Evolutionary conservation across 2,113 vertebrate genomes (phyloP).

Genomic region (Pheucticus melanocephalus): DNA sequence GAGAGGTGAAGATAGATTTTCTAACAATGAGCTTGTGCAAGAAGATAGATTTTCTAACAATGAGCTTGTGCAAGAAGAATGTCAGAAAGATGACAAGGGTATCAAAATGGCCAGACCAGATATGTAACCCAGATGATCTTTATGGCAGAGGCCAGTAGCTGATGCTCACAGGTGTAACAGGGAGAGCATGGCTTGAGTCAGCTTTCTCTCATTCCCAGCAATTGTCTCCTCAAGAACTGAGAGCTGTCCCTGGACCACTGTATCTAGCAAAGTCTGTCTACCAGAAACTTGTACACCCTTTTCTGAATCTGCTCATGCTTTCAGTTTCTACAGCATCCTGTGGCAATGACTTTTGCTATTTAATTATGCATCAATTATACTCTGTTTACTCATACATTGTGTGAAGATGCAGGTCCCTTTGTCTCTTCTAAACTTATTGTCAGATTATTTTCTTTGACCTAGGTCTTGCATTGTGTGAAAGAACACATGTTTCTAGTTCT

Average conservation of each 20-base stretch:
- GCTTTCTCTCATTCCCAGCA: neutral
- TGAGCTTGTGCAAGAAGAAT: neutral
- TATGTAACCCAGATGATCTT: neutral
- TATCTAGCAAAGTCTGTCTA: neutral
- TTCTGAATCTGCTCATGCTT: neutral
- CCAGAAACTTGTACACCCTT: neutral
- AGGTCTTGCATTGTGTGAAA: neutral
- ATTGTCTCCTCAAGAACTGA: neutral
- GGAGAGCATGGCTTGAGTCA: neutral
- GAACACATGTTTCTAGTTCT: neutral
- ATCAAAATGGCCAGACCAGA: neutral
- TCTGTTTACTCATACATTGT: neutral
- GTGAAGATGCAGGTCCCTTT: neutral
- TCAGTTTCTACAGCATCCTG: neutral
- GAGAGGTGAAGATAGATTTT: neutral
- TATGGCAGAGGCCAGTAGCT: neutral
- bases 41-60: neutral
- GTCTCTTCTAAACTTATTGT: neutral
- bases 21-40: neutral
- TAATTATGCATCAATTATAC: slow-evolving; percentile 7
- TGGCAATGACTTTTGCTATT: neutral
- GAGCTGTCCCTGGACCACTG: neutral
- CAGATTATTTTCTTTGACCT: neutral
- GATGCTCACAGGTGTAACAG: neutral
- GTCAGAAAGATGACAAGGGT: neutral